A percentile compares a stretch with the other conserved stretches of the same genome.
Conservation (phyloP, 2,113 vertebrate species). For the Fregata magnificens region DNA sequence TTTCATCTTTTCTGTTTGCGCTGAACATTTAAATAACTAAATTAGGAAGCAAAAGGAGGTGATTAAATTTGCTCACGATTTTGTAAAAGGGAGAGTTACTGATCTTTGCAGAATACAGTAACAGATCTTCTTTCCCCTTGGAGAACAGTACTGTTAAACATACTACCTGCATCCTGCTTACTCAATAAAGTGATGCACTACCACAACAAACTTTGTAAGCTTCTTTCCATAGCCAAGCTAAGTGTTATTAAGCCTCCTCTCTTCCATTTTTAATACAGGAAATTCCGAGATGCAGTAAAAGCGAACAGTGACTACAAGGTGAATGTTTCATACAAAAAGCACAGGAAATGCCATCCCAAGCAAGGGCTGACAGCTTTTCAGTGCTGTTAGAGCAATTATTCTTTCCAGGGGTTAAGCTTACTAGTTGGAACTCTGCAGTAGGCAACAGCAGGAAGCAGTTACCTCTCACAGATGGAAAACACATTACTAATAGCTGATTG, state of each 20-base stretch:
- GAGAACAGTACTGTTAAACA: not conserved
- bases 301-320: not conserved
- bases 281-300: not conserved
- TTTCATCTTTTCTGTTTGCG: not conserved
- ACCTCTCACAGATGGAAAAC: not conserved
- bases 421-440: constrained; percentile 3
- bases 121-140: not conserved
- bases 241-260: not conserved
- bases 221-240: not conserved
- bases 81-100: not conserved
- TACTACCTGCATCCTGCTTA: not conserved
- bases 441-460: constrained; percentile 33
- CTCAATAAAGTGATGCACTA: not conserved
- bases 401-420: constrained; percentile 5
- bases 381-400: not conserved
- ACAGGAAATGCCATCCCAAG: not conserved
- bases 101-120: not conserved
- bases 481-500: not conserved
- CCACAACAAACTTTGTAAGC: not conserved
- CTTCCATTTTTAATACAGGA: not conserved
- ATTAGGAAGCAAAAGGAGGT: not conserved
- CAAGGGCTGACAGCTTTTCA: not conserved
- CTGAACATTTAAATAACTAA: constrained; percentile 18
- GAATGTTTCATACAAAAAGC: not conserved
- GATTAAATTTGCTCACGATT: not conserved